These are phyloP conservation scores for Pachyseris speciosa DNA, from an alignment of 64 coral and sea anemone species.

Conservation along the genomic window DNA sequence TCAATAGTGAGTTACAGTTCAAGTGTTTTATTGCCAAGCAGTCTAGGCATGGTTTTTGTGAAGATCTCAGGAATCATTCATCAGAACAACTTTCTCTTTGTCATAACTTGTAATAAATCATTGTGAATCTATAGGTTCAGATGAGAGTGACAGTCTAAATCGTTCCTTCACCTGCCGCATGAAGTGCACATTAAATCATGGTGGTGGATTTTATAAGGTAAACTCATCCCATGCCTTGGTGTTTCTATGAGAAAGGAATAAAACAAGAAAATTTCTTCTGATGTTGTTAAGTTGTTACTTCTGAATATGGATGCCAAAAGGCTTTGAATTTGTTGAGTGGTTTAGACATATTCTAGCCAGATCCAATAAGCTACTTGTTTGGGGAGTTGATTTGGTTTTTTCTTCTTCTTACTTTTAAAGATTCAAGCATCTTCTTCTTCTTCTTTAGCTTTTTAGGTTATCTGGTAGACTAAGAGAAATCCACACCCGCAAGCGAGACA, in stretches of 20 bases:
- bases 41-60: no score
- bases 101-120: neutral
- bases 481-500: constrained; percentile 91
- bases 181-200: constrained; percentile 98
- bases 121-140: neutral
- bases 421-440: neutral
- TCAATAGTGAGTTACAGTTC: no score
- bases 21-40: no score
- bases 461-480: constrained; percentile 90
- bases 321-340: no score
- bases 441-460: constrained; percentile 84
- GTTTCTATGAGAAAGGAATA: neutral
- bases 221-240: neutral
- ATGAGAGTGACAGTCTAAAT: constrained; percentile 67
- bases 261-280: neutral
- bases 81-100: no score
- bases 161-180: constrained; percentile 95
- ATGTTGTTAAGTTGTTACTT: neutral
- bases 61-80: no score
- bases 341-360: no score
- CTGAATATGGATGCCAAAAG: neutral
- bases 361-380: no score
- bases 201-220: constrained; percentile 99
- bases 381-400: no score
- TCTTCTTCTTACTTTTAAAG: neutral